Conservation (phyloP, 2,888 invertebrate species). For the Orthosia gracilis region DNA sequence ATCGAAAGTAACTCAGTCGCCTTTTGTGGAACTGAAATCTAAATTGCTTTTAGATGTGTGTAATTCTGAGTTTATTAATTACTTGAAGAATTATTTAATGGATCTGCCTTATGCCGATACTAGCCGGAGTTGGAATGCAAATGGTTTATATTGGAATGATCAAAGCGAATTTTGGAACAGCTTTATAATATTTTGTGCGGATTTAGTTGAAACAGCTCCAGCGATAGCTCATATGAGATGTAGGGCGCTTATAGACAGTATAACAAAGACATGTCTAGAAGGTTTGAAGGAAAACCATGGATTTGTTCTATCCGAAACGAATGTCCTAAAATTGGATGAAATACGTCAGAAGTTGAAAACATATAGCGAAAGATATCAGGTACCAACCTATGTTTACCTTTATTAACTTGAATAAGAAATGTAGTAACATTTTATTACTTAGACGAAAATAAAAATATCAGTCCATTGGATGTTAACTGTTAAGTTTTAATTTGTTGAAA, state of each 20-base stretch:
- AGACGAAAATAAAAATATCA: neutral
- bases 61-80: slow-evolving; percentile 78
- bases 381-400: slow-evolving; percentile 40
- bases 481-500: neutral
- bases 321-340: slow-evolving; percentile 68
- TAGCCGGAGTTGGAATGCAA: slow-evolving; percentile 45
- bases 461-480: neutral
- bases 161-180: slow-evolving; percentile 82
- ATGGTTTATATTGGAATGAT: slow-evolving; percentile 80
- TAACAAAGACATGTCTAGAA: slow-evolving; percentile 76
- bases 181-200: slow-evolving; percentile 78
- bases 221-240: slow-evolving; percentile 79
- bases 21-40: slow-evolving; percentile 80
- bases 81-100: slow-evolving; percentile 78
- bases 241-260: slow-evolving; percentile 78
- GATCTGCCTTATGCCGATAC: slow-evolving; percentile 77
- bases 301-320: slow-evolving; percentile 73
- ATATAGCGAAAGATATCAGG: slow-evolving; percentile 74
- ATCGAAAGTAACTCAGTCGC: slow-evolving; percentile 79
- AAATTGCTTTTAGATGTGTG: slow-evolving; percentile 80
- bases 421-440: neutral
- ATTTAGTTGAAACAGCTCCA: slow-evolving; percentile 80
- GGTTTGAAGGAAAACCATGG: slow-evolving; percentile 72
- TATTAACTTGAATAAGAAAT: neutral
- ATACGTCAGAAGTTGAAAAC: slow-evolving; percentile 71